These are phyloP conservation scores for Bubo bubo DNA, from an alignment of 2,113 vertebrate species.

Conservation along the genomic window DNA sequence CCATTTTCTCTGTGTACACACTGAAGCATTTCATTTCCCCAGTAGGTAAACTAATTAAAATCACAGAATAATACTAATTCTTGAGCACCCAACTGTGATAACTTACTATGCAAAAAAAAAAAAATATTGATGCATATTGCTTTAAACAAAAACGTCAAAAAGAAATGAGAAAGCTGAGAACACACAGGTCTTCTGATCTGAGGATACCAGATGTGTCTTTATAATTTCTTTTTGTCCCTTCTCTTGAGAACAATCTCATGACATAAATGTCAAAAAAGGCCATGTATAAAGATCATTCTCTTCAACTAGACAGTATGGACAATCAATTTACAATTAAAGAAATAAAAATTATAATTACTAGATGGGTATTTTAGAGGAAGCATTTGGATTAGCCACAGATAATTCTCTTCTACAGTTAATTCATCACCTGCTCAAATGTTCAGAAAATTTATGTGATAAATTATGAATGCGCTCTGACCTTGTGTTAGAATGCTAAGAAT, in stretches of 20 bases:
- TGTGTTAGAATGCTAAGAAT: neutral
- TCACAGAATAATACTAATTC: neutral
- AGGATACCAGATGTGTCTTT: neutral
- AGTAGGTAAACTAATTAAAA: neutral
- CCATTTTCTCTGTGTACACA: neutral
- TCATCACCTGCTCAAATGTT: neutral
- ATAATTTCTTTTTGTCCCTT: neutral
- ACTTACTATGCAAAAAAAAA: neutral
- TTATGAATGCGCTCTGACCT: neutral
- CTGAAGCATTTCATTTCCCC: neutral
- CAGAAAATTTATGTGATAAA: neutral
- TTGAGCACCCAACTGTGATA: neutral
- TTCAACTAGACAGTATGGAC: neutral
- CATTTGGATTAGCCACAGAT: neutral
- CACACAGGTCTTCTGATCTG: neutral
- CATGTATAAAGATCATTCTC: neutral
- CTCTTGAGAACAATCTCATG: neutral
- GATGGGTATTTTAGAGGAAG: neutral
- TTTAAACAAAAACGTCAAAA: neutral
- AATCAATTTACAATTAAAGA: neutral
- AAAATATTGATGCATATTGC: neutral
- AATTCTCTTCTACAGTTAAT: neutral
- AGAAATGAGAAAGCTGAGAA: neutral
- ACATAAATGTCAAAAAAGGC: neutral
- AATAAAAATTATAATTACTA: neutral